Evolutionary conservation across 2,888 invertebrate species (phyloP), one percentile per base, ranked within the genome.

Genomic region (Eristalis pertinax): DNA sequence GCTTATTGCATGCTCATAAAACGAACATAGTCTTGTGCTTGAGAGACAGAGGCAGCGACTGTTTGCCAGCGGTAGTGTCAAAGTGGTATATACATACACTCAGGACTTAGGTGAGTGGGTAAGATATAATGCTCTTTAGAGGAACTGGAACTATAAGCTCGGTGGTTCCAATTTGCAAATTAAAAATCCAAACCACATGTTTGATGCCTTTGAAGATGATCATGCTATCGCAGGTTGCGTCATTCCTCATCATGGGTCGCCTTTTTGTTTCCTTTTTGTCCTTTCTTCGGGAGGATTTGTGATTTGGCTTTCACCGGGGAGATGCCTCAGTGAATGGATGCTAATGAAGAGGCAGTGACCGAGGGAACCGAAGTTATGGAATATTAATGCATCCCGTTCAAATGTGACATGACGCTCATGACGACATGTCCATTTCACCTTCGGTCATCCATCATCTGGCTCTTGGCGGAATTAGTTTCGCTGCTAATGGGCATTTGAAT

Each of bases 141-240:
- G 32, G 13, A 64, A 68, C 64, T 26, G n/a, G 41, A 43, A n/a
- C n/a, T n/a, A n/a, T n/a, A n/a, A 43, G 11, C 58, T 81, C 72
- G 35, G 68, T 73, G 77, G 56, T 83, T 78, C 13, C 83, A 83
- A 83, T 86, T 86, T 83, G 83, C 62, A 86, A 86, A 86, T 86
- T 86, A 86, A 86, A 86, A 81, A 81, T 75, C 74, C 50, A 63
- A 74, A 81, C 69, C 68, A 74, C 68, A 80, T 74, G 68, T 80
- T 74, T 80, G 73, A 68, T 80, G 68, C 74, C 63, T 56, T 68
- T 67, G 65, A 69, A 73, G 38, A 70, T 78, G 69, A 82, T 78
- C 78, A 78, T 75, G 83, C 83, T 78, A 86, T 86, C 86, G 78
- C 70, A 78, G 74, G 60, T 75, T 83, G 74, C 83, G 65, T 78